Conservation (phyloP, 2,797 vertebrate species). For the Staurois parvus region DNA sequence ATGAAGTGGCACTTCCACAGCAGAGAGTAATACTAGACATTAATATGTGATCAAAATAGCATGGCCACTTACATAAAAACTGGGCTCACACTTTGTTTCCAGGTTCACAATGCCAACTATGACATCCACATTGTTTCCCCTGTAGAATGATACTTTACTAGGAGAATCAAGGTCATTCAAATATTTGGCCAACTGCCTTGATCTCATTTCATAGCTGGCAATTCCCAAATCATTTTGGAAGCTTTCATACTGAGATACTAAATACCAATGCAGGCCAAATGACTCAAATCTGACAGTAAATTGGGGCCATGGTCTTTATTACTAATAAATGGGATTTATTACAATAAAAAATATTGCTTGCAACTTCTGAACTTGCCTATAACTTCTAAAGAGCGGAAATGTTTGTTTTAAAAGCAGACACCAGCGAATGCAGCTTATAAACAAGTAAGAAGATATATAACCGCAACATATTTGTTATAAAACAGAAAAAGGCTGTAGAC, state of each 20-base stretch:
- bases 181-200: conserved; percentile 52
- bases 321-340: conserved; percentile 39
- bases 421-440: background rate
- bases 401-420: conserved; percentile 5
- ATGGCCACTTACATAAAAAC: background rate
- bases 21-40: background rate
- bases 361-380: conserved; percentile 3
- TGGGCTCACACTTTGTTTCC: background rate
- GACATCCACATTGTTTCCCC: conserved; percentile 16
- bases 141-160: conserved; percentile 24
- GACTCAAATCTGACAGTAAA: conserved; percentile 23
- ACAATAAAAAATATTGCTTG: conserved; percentile 16
- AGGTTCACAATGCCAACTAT: background rate
- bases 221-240: conserved; percentile 47
- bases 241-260: conserved; percentile 39
- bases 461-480: background rate
- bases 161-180: conserved; percentile 52
- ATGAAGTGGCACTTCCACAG: too few relatives aligned
- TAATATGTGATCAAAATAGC: background rate
- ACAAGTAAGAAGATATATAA: background rate
- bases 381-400: background rate
- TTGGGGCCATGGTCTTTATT: conserved; percentile 19
- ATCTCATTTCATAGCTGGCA: conserved; percentile 57
- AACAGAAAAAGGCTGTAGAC: background rate
- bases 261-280: conserved; percentile 39